A percentile compares a stretch with the other conserved stretches of the same genome.
These are phyloP conservation scores for Mamestra configurata DNA, from an alignment of 1,140 invertebrate species.

Conservation along the genomic window DNA sequence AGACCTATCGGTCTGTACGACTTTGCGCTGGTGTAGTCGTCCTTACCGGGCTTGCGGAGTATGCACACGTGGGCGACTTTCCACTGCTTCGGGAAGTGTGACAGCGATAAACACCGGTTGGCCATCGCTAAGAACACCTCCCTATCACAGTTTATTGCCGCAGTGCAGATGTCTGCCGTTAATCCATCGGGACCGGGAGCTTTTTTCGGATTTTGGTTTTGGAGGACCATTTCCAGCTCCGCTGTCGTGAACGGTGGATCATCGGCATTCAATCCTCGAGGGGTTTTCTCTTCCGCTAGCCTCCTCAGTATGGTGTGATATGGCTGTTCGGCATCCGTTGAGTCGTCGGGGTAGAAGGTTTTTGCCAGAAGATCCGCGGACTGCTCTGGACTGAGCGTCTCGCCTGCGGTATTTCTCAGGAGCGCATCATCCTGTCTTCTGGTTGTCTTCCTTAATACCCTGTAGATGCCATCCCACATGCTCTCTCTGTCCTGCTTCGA, in stretches of 20 bases:
- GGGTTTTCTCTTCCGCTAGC: background rate
- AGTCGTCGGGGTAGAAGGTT: slow-evolving; percentile 60
- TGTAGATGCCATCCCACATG: slow-evolving; percentile 61
- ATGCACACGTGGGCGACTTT: slow-evolving; percentile 48
- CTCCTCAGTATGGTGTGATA: background rate
- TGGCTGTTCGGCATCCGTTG: background rate
- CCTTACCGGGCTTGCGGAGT: too few species aligned
- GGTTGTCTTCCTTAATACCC: slow-evolving; percentile 51
- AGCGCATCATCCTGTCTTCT: slow-evolving; percentile 48
- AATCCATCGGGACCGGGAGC: slow-evolving; percentile 52
- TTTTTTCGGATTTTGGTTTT: slow-evolving; percentile 51
- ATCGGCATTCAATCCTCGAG: background rate
- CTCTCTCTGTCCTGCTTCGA: slow-evolving; percentile 57
- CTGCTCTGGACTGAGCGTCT: slow-evolving; percentile 42
- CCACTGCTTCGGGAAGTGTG: slow-evolving; percentile 54
- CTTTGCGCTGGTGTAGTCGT: too few species aligned
- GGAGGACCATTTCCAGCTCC: slow-evolving; percentile 47
- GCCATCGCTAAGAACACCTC: slow-evolving; percentile 52
- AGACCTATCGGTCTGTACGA: too few species aligned
- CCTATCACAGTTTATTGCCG: slow-evolving; percentile 38
- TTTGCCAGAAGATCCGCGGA: slow-evolving; percentile 51
- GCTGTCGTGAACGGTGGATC: slow-evolving; percentile 53
- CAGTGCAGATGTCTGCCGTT: slow-evolving; percentile 45
- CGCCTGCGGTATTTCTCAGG: slow-evolving; percentile 28
- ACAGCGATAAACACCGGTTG: slow-evolving; percentile 49